Conservation (phyloP, 2,888 invertebrate genomes). For the Minunthozetes semirufus region DNA sequence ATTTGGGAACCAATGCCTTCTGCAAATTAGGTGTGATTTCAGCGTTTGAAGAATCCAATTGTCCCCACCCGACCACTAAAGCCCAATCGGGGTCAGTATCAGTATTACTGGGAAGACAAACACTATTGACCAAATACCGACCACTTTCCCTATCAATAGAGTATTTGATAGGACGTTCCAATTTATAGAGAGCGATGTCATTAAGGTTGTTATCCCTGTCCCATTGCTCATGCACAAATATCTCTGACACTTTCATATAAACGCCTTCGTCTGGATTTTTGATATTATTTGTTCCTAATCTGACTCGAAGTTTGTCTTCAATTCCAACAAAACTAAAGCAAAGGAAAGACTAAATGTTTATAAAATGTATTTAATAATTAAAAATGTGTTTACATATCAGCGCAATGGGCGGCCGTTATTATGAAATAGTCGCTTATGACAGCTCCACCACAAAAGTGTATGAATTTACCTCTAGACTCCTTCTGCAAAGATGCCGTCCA, state of each 20-base stretch:
- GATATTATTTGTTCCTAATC: neutral
- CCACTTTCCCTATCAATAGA: neutral
- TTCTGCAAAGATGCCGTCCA: neutral
- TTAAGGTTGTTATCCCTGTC: neutral
- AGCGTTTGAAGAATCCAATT: neutral
- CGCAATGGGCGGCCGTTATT: conserved; percentile 4
- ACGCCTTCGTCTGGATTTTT: neutral
- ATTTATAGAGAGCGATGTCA: neutral
- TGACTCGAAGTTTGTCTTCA: neutral
- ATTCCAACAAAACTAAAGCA: neutral
- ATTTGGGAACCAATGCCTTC: neutral
- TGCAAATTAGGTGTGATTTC: neutral
- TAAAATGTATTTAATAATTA: neutral
- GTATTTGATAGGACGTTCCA: neutral
- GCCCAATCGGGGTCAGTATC: neutral
- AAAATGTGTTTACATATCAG: neutral
- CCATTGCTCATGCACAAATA: neutral
- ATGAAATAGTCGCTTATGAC: neutral
- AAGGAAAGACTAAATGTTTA: neutral
- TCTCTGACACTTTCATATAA: neutral
- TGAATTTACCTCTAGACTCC: neutral
- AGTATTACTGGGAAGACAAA: neutral
- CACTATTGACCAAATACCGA: neutral
- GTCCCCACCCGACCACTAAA: neutral
- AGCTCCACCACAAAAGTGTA: neutral